These are phyloP conservation scores for Apomyelois bistriatella DNA, from an alignment of 2,888 invertebrate species.

Conservation along the genomic window DNA sequence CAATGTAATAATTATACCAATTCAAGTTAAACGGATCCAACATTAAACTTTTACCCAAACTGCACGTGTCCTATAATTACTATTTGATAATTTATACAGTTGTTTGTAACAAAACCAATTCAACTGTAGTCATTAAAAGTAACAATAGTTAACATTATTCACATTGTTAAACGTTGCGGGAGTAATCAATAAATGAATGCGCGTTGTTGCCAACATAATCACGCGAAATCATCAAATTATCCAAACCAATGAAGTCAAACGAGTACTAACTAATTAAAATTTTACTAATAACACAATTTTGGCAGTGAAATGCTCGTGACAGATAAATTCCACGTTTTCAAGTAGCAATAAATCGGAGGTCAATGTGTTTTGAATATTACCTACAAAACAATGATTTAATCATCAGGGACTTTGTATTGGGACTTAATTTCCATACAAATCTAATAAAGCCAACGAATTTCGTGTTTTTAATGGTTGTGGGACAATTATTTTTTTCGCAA, in stretches of 20 bases:
- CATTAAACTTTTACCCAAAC: too few relatives aligned
- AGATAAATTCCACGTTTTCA: slow-evolving; percentile 20
- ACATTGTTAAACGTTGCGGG: background rate
- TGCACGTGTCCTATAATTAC: background rate
- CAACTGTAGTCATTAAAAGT: background rate
- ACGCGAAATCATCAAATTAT: slow-evolving; percentile 3
- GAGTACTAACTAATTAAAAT: slow-evolving; percentile 19
- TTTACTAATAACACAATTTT: slow-evolving; percentile 18
- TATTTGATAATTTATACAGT: background rate
- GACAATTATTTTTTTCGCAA: slow-evolving; percentile 44
- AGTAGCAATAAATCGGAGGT: slow-evolving; percentile 33
- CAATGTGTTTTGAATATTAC: slow-evolving; percentile 42
- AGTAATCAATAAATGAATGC: background rate
- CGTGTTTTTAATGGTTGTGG: slow-evolving; percentile 48
- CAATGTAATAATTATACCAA: too few relatives aligned
- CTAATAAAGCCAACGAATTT: slow-evolving; percentile 54
- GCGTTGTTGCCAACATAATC: background rate
- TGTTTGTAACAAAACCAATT: background rate
- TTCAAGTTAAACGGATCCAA: too few relatives aligned
- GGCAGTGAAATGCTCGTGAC: slow-evolving; percentile 25
- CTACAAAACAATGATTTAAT: slow-evolving; percentile 46
- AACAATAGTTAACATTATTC: background rate
- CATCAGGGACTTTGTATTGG: slow-evolving; percentile 44
- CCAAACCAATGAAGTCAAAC: slow-evolving; percentile 17
- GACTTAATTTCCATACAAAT: slow-evolving; percentile 59